These are phyloP conservation scores for Ranitomeya variabilis DNA, from an alignment of 2,113 vertebrate species.

Conservation along the genomic window DNA sequence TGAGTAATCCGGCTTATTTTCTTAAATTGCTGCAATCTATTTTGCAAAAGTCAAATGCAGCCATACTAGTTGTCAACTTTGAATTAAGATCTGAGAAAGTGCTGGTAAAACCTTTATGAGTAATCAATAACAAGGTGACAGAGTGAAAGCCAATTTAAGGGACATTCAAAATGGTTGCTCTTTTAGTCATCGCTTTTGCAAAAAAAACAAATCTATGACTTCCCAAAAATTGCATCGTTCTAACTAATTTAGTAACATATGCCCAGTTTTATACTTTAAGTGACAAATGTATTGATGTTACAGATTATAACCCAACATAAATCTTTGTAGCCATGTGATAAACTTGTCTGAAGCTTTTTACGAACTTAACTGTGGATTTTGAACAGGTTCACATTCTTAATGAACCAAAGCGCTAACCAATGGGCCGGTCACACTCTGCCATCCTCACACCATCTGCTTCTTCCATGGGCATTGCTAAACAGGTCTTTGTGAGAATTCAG, in stretches of 20 bases:
- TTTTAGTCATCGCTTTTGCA: background rate
- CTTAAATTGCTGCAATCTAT: background rate
- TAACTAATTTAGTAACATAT: background rate
- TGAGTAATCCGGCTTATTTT: too few relatives aligned
- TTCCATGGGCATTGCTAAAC: slow-evolving; percentile 35
- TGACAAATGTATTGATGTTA: background rate
- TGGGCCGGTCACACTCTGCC: slow-evolving; percentile 18
- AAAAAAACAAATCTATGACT: background rate
- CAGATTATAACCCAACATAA: background rate
- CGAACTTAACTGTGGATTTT: background rate
- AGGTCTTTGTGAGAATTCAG: slow-evolving; percentile 32
- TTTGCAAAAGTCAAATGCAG: background rate
- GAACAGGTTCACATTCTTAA: slow-evolving; percentile 29
- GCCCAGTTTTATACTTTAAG: background rate
- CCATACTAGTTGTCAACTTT: background rate
- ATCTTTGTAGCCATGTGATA: background rate
- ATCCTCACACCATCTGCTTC: slow-evolving; percentile 35
- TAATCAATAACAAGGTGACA: too few relatives aligned
- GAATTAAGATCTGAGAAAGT: too few relatives aligned
- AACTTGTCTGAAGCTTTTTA: background rate
- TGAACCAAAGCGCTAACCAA: slow-evolving; percentile 30
- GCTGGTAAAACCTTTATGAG: too few relatives aligned
- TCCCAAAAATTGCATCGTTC: background rate
- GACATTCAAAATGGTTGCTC: background rate
- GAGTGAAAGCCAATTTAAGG: background rate